Percentiles rank a stretch among this genome's conserved stretches.
Evolutionary conservation across 1,140 invertebrate species (phyloP).

Genomic region (Halyomorpha halys): DNA sequence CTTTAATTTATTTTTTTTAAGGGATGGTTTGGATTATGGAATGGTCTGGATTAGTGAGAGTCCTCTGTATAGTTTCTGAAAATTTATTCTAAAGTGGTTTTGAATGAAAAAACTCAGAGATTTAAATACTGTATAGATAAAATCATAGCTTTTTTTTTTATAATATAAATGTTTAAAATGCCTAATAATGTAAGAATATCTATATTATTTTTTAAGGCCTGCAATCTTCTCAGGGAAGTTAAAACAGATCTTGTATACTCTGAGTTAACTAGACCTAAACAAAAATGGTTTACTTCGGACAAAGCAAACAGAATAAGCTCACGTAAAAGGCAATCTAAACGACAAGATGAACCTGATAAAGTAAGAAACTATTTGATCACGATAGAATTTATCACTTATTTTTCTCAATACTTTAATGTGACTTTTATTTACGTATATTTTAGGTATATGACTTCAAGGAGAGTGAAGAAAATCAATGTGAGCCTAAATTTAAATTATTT

Average conservation of each 20-base stretch:
- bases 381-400: not conserved
- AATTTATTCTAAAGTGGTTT: no score
- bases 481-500: slow-evolving; percentile 34
- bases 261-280: slow-evolving; percentile 19
- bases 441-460: slow-evolving; percentile 34
- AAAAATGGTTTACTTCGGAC: slow-evolving; percentile 21
- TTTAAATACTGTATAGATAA: no score
- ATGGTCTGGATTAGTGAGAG: no score
- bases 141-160: no score
- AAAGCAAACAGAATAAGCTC: slow-evolving; percentile 17
- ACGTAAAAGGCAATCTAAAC: slow-evolving; percentile 5
- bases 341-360: slow-evolving; percentile 29
- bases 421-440: slow-evolving; percentile 14
- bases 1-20: no score
- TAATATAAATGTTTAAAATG: no score
- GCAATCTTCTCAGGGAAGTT: slow-evolving; percentile 17
- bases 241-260: slow-evolving; percentile 13
- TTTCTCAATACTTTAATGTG: not conserved
- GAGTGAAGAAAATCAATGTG: slow-evolving; percentile 31
- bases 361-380: slow-evolving; percentile 9
- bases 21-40: no score
- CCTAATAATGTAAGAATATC: no score
- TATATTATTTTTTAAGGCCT: slow-evolving; percentile 12
- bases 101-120: no score
- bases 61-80: no score